Evolutionary conservation across 2,113 vertebrate species (phyloP).

Genomic region (Vireo altiloquus): DNA sequence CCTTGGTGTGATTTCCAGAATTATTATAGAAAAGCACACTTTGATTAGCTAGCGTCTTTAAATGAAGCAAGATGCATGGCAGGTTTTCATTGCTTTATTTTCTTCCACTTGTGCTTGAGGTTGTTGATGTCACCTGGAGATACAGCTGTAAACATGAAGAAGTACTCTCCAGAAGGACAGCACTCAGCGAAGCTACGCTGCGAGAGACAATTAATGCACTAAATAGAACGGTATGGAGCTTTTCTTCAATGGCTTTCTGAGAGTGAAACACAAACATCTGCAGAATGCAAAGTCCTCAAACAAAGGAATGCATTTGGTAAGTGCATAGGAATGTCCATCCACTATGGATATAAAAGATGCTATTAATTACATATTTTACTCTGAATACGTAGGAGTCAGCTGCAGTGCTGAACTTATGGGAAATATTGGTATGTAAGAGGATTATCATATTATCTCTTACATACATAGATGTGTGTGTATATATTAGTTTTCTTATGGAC

Average conservation of each 20-base stretch:
- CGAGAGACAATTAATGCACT: slow-evolving; percentile 83
- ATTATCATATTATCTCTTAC: background rate
- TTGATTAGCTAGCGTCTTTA: background rate
- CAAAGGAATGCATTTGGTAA: background rate
- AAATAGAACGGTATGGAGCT: slow-evolving; percentile 76
- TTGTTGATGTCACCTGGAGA: slow-evolving; percentile 96
- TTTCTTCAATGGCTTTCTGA: background rate
- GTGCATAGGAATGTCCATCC: background rate
- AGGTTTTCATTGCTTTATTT: background rate
- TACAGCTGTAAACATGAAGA: slow-evolving; percentile 94
- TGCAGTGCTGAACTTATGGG: background rate
- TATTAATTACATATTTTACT: background rate
- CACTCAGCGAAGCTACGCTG: slow-evolving; percentile 83
- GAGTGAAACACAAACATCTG: background rate
- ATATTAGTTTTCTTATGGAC: background rate
- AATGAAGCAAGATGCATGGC: background rate
- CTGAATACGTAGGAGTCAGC: background rate
- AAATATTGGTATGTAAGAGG: background rate
- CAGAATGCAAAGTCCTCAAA: background rate
- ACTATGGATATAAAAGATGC: background rate
- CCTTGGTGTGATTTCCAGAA: background rate
- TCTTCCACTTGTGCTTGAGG: slow-evolving; percentile 72
- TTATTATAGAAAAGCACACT: background rate
- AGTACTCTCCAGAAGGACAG: slow-evolving; percentile 84
- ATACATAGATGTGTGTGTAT: fast-evolving